Conservation (phyloP, 1,140 invertebrate species). For the Drosophila kurseongensis region DNA sequence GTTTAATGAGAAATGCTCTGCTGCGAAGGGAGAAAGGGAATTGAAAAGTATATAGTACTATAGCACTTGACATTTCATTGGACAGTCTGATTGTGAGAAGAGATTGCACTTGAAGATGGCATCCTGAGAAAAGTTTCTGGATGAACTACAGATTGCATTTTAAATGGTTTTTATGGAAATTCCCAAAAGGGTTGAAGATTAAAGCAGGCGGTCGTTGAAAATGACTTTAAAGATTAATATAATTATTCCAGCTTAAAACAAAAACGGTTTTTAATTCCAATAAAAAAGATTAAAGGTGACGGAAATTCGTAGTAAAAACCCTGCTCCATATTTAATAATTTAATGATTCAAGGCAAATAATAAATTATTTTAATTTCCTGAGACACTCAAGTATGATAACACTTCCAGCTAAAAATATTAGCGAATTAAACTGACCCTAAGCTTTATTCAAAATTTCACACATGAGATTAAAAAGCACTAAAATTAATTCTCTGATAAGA, state of each 20-base stretch:
- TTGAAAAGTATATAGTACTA: background rate
- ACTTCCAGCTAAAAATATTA: slow-evolving; percentile 20
- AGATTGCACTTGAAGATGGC: slow-evolving; percentile 20
- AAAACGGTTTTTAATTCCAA: no score
- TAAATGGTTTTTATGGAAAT: slow-evolving; percentile 8
- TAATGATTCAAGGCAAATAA: no score
- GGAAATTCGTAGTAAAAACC: no score
- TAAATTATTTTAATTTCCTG: no score
- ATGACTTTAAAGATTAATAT: background rate
- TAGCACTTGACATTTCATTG: slow-evolving; percentile 22
- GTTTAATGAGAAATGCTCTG: slow-evolving; percentile 63
- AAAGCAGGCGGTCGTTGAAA: background rate
- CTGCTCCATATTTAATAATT: no score
- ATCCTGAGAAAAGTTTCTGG: slow-evolving; percentile 3
- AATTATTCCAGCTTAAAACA: no score
- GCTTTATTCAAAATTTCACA: no score
- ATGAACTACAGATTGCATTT: slow-evolving; percentile 22
- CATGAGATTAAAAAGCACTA: background rate
- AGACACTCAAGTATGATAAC: background rate
- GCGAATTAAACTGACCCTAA: background rate
- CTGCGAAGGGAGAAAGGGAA: slow-evolving; percentile 22
- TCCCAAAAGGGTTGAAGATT: background rate
- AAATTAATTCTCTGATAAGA: slow-evolving; percentile 3
- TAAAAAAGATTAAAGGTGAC: no score
- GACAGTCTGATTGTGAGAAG: slow-evolving; percentile 26